Conservation (phyloP, 2,113 vertebrate species). For the Crotalus helleri region DNA sequence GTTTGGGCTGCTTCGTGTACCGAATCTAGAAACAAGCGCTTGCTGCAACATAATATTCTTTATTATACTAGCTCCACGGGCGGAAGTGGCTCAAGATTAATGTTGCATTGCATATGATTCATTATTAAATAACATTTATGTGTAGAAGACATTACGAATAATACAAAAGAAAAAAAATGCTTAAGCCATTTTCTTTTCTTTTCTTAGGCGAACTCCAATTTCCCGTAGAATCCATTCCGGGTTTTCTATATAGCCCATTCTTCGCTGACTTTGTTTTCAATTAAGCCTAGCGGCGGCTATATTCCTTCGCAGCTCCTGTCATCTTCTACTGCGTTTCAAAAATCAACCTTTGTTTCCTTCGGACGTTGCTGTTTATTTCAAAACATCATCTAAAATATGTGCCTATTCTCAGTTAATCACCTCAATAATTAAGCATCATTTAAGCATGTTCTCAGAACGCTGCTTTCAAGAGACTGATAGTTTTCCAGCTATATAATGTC, state of each 20-base stretch:
- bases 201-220: neutral
- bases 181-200: neutral
- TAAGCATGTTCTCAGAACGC: neutral
- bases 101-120: neutral
- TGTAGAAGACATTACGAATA: neutral
- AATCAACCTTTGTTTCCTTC: neutral
- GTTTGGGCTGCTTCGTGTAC: neutral
- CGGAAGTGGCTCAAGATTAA: neutral
- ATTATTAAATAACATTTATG: neutral
- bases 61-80: neutral
- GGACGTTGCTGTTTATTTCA: neutral
- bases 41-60: neutral
- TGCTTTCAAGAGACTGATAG: neutral
- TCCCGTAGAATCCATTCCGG: neutral
- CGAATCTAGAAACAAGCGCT: no score
- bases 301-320: neutral
- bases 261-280: neutral
- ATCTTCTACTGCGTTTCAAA: neutral
- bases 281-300: neutral
- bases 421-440: neutral
- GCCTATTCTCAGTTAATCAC: neutral
- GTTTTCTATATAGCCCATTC: neutral
- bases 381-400: neutral
- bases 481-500: neutral
- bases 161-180: neutral